These are phyloP conservation scores for Polyommatus iphigenia DNA, from an alignment of 2,888 invertebrate genomes.

Conservation along the genomic window DNA sequence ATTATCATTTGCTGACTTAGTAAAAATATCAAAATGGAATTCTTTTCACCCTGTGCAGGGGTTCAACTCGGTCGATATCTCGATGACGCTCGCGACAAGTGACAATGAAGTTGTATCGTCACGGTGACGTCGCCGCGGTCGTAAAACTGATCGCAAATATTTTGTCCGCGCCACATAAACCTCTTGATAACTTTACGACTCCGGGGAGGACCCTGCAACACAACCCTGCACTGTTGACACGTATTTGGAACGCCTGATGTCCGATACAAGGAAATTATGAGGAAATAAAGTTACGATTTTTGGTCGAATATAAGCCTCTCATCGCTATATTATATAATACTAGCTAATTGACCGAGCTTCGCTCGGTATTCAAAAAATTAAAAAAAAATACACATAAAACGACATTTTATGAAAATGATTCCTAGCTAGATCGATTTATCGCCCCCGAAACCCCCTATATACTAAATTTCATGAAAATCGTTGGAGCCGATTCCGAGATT, in stretches of 20 bases:
- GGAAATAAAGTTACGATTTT: background rate
- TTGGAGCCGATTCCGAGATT: no score
- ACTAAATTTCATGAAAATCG: no score
- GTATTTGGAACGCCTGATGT: background rate
- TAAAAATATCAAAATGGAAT: background rate
- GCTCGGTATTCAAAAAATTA: no score
- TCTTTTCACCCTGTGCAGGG: background rate
- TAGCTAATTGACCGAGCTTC: no score
- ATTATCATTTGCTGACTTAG: no score
- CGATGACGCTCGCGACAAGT: background rate
- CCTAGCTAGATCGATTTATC: no score
- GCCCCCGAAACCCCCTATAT: no score
- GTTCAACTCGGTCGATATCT: background rate
- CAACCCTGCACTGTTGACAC: background rate
- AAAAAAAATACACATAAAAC: no score
- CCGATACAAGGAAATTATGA: background rate
- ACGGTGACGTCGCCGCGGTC: background rate
- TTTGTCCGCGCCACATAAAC: background rate
- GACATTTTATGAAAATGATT: no score
- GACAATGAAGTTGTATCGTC: conserved; percentile 11
- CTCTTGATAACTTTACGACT: background rate
- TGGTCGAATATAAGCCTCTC: background rate
- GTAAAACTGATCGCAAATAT: conserved; percentile 8
- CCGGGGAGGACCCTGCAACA: background rate
- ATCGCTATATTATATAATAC: background rate